Evolutionary conservation across 2,113 vertebrate species (phyloP), one percentile per base, ranked within the genome.

Genomic region (Formicarius rufipectus): DNA sequence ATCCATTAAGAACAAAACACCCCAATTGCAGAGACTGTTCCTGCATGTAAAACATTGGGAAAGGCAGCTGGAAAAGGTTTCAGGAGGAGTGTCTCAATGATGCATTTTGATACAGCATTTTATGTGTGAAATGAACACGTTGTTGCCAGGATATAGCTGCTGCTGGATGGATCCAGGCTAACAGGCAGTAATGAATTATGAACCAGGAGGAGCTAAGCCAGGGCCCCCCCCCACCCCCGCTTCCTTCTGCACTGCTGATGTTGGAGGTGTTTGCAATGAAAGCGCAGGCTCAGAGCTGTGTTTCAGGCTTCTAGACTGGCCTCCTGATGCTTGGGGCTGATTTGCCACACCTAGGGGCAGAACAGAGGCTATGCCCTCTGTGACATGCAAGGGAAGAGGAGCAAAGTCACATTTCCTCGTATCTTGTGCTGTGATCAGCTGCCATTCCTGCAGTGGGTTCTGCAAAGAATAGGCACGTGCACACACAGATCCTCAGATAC

Each of bases 101-200:
- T 90, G 68, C 56, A 59, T 93, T 95, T 96, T 69, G 59, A 74
- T 81, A 86, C 58, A 95, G 83, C 52, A 35, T 90, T 92, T 92
- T 95, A 84, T 84, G 88, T 68, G 85, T 93, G 93, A 96, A 95
- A 95, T 84, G 74, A 96, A 78, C 52, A 56, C 81, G 44, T 80
- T 4, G 0, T 64, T 92, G 68, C 88, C 64, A 84, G 92, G 73
- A 95, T 93, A 85, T 84, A 93, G 88, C 76, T 84, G 72, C 79
- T 86, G 89, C 89, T 0, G 60, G 64, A 74, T 81, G 77, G 60
- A 93, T 78, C 47, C 15, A 2, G 73, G 90, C 87, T 87, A 79
- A 59, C 89, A 85, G 89, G 68, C 87, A 0, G 73, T 84, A 78
- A 95, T 89, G 88, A 95, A 92, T 96, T 92, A 88, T 80, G 95